Evolutionary conservation across 2,888 invertebrate species (phyloP).

Genomic region (Cabera pusaria): DNA sequence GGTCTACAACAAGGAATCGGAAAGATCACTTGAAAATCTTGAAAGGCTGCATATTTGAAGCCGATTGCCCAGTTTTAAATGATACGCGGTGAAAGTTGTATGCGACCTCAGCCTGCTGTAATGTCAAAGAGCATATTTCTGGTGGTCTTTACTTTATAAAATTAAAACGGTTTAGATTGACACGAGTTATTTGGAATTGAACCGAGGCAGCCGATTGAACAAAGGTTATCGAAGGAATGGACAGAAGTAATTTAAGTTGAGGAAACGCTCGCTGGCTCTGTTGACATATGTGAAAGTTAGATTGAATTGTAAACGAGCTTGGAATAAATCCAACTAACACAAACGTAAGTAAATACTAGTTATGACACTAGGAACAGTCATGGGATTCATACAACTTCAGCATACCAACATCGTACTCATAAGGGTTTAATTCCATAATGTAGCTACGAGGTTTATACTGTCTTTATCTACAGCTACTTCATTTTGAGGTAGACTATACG

Average conservation of each 20-base stretch:
- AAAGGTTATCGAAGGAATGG: constrained; percentile 5
- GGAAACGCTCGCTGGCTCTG: constrained; percentile 6
- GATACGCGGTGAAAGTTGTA: constrained; percentile 40
- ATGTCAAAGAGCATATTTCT: constrained; percentile 36
- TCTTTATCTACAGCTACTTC: too few relatives aligned
- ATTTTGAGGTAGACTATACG: too few relatives aligned
- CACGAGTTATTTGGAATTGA: constrained; percentile 3
- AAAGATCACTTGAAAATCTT: constrained; percentile 44
- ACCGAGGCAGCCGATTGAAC: constrained; percentile 3
- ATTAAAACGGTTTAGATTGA: constrained; percentile 5
- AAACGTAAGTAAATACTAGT: too few relatives aligned
- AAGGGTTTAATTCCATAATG: too few relatives aligned
- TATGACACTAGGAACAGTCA: too few relatives aligned
- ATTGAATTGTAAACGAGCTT: constrained; percentile 1
- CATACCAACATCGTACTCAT: too few relatives aligned
- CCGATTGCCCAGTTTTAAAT: constrained; percentile 36
- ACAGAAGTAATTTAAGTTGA: constrained; percentile 12
- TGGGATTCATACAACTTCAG: too few relatives aligned
- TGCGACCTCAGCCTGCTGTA: constrained; percentile 34
- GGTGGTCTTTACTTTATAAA: constrained; percentile 21
- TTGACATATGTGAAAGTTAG: constrained; percentile 17
- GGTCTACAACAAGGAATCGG: constrained; percentile 29
- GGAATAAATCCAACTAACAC: too few relatives aligned
- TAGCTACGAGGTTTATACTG: too few relatives aligned
- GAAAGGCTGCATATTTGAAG: constrained; percentile 40